Base-by-base conservation (phyloP, 2,888 invertebrate genomes). In the Lordiphosa fenestrarum region DNA sequence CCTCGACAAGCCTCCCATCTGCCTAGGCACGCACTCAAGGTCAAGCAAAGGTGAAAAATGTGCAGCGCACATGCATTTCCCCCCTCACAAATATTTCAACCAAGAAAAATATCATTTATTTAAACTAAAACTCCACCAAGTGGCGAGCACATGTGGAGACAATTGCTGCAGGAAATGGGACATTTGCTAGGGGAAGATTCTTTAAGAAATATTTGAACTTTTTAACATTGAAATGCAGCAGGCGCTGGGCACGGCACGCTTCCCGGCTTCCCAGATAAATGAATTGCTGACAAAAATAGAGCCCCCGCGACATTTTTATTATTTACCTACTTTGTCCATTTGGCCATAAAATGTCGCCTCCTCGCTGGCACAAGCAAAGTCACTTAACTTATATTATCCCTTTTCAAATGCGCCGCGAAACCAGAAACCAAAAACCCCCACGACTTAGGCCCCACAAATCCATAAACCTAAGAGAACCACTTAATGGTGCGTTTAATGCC, bases 11-110 rank as follows among this genome's bases (percentile, higher is more conserved):
- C 33, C 39, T 36, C 35, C 38, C 70, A 69, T 58, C 63, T 66
- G 68, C 52, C 30, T 47, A 61, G 69, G 81, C 76, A 71, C 71
- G 73, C 69, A 69, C 66, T 70, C 64, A 73, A 72, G 77, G 82
- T 76, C 76, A 78, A 66, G 70, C 73, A 80, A 85, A 85, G 85
- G 85, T 85, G 86, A 81, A 77, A 69, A 74, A 84, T 84, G 72
- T 80, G 73, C 75, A 73, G 60, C 56, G 53, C 69, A 75, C 65
- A 73, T 80, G 69, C 65, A 71, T 50, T 61, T 49, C 42, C 46
- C 50, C 59, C 42, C 25, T n/a, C 55, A 50, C 38, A 42, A 49
- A 42, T 42, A 52, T 38, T 48, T 57, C 53, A 63, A 54, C 53
- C 50, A 53, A 54, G 38, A 53, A 64, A 68, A 66, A 68, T 67